phyloP scores from a whole-genome alignment of 1,140 invertebrate species.

The Drosophila aff. region DNA sequence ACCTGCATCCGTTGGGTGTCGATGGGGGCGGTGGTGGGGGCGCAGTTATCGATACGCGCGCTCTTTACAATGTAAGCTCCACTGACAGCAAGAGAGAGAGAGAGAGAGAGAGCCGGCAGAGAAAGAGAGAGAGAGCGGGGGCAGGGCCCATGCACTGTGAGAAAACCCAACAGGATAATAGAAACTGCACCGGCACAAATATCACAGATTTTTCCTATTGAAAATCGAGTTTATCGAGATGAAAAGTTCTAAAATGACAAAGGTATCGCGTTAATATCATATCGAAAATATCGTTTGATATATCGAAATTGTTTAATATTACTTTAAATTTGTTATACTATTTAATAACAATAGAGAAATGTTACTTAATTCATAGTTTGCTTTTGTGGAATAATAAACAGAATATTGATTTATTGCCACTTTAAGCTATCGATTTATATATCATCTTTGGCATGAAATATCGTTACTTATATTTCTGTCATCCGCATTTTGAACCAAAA shows the following conservation, averaged over 20 bases:
- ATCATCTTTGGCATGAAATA: too few relatives aligned
- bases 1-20: not conserved
- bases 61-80: constrained; percentile 43
- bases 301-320: not conserved
- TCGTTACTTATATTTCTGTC: too few relatives aligned
- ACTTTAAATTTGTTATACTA: too few relatives aligned
- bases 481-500: too few relatives aligned
- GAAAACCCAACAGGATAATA: not conserved
- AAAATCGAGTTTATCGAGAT: not conserved
- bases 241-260: too few relatives aligned
- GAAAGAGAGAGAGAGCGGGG: not conserved
- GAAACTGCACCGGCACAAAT: not conserved
- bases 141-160: constrained; percentile 1
- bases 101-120: not conserved
- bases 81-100: constrained; percentile 3
- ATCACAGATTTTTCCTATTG: not conserved
- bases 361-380: too few relatives aligned
- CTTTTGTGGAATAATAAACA: too few relatives aligned
- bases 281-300: not conserved
- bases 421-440: too few relatives aligned
- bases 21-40: not conserved
- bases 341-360: too few relatives aligned
- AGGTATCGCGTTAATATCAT: too few relatives aligned
- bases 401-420: too few relatives aligned
- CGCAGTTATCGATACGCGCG: constrained; percentile 44